Evolutionary conservation across 2,888 invertebrate genomes (phyloP), one percentile per base, ranked within the genome.

Genomic region (Terebella lapidaria): DNA sequence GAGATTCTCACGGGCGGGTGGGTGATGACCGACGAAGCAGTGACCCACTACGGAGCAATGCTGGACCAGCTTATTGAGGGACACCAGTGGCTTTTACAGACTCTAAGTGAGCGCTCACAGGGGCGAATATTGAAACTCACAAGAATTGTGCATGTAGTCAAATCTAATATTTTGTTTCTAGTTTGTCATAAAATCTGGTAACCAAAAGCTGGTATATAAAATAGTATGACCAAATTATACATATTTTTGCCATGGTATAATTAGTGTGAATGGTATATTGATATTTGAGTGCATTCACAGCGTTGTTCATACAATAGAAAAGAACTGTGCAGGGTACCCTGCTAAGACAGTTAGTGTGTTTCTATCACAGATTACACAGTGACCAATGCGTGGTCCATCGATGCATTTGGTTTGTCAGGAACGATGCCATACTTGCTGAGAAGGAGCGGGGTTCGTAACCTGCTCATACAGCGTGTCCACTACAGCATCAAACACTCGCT

Each of bases 401-500:
- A 69, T 58, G 60, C 69, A 5, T 69, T 69, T 52, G 69, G 69
- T 22, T 61, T 61, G 53, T 64, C 64, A 3, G 30, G 64, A n/a
- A 59, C 66, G 15, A 42, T 60, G 53, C 20, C 69, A 3, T 63
- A 66, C 42, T 24, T 69, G 20, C 58, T 68, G 45, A 29, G 47
- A 28, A 15, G 55, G 4, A 54, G 66, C 15, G 67, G 67, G 5
- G 47, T 64, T 3, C 25, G 54, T 3, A 45, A 61, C n/a, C n/a
- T 58, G 5, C 47, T 61, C 42, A 60, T 69, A n/a, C 66, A 66
- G 55, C 49, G 68, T 18, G 56, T 59, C 10, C 68, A 71, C 54
- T 85, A 91, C 1, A 90, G 0, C 84, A 94, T 94, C 91, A 95
- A 95, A 90, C 54, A 64, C n/a, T 63, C 68, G 46, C 85, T 95